Conservation (phyloP, 2,888 invertebrate genomes). For the Actias luna region DNA sequence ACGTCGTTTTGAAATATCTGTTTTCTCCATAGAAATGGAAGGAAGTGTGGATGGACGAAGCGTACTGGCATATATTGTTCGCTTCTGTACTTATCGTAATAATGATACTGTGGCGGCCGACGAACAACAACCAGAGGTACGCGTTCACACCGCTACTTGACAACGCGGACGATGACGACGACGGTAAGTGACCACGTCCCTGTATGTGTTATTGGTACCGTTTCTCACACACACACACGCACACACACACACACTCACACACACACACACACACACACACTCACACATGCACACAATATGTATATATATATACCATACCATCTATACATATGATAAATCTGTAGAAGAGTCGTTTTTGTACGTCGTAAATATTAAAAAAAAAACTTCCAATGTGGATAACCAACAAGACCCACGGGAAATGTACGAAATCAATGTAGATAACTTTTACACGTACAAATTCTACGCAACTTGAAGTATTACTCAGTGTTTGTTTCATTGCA, state of each 20-base stretch:
- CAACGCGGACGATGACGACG: conserved; percentile 89
- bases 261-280: not conserved
- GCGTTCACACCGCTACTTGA: conserved; percentile 96
- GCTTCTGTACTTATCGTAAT: conserved; percentile 93
- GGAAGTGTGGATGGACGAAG: conserved; percentile 96
- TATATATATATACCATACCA: too few species aligned
- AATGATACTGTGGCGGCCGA: conserved; percentile 97
- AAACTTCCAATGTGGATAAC: too few species aligned
- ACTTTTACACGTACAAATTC: too few species aligned
- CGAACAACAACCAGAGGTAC: conserved; percentile 96
- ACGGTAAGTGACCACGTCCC: not conserved
- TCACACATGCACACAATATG: not conserved
- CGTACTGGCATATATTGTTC: conserved; percentile 97
- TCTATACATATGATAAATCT: too few species aligned
- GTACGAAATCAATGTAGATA: too few species aligned
- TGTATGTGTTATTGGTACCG: too few species aligned
- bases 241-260: not conserved
- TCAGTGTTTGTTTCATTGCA: too few species aligned
- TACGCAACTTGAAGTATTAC: too few species aligned
- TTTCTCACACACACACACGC: not conserved
- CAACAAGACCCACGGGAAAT: too few species aligned
- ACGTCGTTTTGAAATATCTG: too few species aligned
- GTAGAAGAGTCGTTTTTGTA: too few species aligned
- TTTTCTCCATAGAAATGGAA: conserved; percentile 87
- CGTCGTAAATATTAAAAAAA: too few species aligned